Conservation (phyloP, 2,797 vertebrate genomes). For the Ptychobarbus kaznakovi region DNA sequence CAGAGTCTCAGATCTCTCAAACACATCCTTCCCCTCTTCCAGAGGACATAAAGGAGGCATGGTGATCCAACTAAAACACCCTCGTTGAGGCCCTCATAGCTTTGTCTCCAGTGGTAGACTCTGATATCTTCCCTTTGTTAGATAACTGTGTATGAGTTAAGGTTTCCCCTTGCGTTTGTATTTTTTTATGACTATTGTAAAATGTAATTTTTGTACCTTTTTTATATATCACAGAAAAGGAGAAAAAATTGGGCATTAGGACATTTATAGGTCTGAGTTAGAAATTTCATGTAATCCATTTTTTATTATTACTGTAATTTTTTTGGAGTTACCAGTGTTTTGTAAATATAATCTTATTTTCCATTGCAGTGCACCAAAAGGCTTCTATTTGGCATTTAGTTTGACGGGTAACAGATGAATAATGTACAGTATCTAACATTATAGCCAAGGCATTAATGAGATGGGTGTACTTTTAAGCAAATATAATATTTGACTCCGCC, state of each 20-base stretch:
- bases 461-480: constrained; percentile 52
- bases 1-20: constrained; percentile 71
- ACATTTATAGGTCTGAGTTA: constrained; percentile 77
- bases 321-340: constrained; percentile 64
- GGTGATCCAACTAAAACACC: constrained; percentile 70
- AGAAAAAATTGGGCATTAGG: constrained; percentile 78
- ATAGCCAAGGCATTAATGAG: constrained; percentile 34
- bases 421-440: constrained; percentile 45
- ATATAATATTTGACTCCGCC: constrained; percentile 20
- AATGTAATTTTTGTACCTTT: constrained; percentile 58
- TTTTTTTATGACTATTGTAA: constrained; percentile 70
- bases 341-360: constrained; percentile 77
- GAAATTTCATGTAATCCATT: constrained; percentile 62
- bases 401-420: constrained; percentile 50
- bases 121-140: constrained; percentile 64
- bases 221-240: constrained; percentile 65
- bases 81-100: constrained; percentile 71
- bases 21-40: constrained; percentile 60
- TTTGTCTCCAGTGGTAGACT: constrained; percentile 89
- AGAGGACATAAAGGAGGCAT: constrained; percentile 76
- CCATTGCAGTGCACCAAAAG: constrained; percentile 61
- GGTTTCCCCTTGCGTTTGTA: constrained; percentile 53
- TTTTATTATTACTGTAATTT: constrained; percentile 65
- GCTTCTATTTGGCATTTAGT: constrained; percentile 58
- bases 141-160: constrained; percentile 66